Conservation (phyloP, 2,797 vertebrate species). For the Arctocebus calabarensis region DNA sequence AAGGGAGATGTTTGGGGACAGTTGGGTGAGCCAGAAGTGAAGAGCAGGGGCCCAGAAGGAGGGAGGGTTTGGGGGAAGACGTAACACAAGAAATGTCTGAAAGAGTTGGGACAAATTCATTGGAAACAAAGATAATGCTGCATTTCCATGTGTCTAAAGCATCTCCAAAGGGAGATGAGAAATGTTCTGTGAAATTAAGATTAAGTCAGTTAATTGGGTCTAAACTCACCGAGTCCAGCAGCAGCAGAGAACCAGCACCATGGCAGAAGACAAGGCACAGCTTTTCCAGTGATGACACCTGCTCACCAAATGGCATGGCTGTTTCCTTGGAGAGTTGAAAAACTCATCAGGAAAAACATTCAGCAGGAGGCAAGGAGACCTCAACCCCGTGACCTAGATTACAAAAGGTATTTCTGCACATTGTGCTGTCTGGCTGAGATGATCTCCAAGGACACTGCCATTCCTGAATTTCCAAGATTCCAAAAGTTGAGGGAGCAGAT, state of each 20-base stretch:
- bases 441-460: not conserved
- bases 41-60: not conserved
- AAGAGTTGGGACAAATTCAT: not conserved
- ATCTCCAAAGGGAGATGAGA: not conserved
- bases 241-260: not conserved
- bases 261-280: not conserved
- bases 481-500: not conserved
- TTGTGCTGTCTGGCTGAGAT: not conserved
- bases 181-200: not conserved
- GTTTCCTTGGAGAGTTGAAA: not conserved
- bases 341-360: not conserved
- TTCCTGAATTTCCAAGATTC: constrained; percentile 22
- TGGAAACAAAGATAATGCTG: not conserved
- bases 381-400: not conserved
- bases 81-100: not conserved
- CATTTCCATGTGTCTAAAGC: not conserved
- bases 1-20: not conserved
- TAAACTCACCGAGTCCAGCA: not conserved
- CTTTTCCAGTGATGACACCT: not conserved
- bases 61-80: not conserved
- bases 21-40: not conserved
- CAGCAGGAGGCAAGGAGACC: not conserved
- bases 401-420: not conserved
- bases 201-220: not conserved
- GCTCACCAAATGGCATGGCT: not conserved